Conservation (phyloP, 1,140 invertebrate species). For the Leptestheria dahalacensis region DNA sequence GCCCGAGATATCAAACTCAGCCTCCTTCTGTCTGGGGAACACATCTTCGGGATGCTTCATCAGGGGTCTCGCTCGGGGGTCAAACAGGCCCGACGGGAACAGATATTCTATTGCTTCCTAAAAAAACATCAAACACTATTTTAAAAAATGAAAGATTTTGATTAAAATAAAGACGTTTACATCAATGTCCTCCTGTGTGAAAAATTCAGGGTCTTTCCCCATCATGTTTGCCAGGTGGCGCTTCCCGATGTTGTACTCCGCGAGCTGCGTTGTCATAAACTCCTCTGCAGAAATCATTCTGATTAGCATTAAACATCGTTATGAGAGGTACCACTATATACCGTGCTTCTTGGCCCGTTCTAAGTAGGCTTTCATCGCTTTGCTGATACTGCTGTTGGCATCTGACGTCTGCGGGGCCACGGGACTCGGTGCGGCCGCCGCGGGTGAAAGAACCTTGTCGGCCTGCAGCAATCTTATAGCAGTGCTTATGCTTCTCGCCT, state of each 20-base stretch:
- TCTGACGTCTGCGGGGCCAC: neutral
- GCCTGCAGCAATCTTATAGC: neutral
- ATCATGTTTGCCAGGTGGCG: constrained; percentile 96
- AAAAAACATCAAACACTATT: constrained; percentile 23
- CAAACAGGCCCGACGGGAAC: constrained; percentile 77
- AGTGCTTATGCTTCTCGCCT: neutral
- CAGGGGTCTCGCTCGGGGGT: constrained; percentile 59
- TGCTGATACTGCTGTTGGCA: constrained; percentile 32
- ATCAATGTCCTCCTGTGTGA: constrained; percentile 76
- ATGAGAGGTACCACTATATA: too few species aligned
- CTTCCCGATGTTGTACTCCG: constrained; percentile 79
- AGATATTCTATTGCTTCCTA: constrained; percentile 78
- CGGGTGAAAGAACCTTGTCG: neutral
- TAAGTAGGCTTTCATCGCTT: constrained; percentile 76
- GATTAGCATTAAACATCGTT: neutral
- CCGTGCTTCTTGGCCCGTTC: constrained; percentile 60
- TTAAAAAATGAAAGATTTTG: constrained; percentile 11
- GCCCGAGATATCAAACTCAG: constrained; percentile 76
- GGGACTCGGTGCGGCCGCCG: neutral
- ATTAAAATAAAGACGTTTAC: constrained; percentile 32
- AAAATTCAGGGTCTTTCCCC: constrained; percentile 73
- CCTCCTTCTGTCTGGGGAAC: constrained; percentile 67
- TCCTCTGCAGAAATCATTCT: constrained; percentile 40
- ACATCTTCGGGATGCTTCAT: constrained; percentile 75
- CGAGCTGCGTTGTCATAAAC: constrained; percentile 64